Conservation (phyloP, 2,797 vertebrate genomes). For the Hirundo rustica region DNA sequence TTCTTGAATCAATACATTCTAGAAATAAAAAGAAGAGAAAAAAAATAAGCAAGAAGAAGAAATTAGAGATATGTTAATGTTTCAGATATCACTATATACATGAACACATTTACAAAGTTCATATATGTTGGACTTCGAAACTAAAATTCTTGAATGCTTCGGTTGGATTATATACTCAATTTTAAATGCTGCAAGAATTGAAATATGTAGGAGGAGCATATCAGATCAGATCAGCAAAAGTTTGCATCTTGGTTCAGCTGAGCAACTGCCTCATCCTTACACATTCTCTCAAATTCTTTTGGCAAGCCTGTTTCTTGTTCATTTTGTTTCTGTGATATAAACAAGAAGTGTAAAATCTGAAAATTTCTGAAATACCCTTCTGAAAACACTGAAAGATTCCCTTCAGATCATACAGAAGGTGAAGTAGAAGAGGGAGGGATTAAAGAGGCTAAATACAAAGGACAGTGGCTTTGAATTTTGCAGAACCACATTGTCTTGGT, state of each 20-base stretch:
- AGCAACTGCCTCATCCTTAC: neutral
- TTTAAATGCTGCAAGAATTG: neutral
- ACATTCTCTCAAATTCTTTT: neutral
- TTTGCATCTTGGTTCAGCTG: neutral
- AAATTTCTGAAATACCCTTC: neutral
- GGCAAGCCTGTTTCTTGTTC: neutral
- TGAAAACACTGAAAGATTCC: neutral
- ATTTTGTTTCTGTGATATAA: neutral
- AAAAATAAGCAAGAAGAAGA: neutral
- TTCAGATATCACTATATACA: neutral
- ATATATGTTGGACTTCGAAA: neutral
- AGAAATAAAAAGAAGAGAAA: conserved; percentile 3
- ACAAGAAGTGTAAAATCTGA: neutral
- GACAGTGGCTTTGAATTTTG: neutral
- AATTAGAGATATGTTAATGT: neutral
- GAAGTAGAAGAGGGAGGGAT: neutral
- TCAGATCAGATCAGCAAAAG: neutral
- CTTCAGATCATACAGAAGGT: neutral
- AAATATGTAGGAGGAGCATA: neutral
- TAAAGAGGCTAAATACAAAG: neutral
- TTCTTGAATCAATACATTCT: conserved; percentile 98
- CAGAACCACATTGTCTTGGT: neutral
- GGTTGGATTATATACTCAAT: neutral
- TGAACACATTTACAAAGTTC: neutral
- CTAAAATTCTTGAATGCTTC: neutral